Conservation (phyloP, 1,140 invertebrate species). For the Hypothenemus hampei region DNA sequence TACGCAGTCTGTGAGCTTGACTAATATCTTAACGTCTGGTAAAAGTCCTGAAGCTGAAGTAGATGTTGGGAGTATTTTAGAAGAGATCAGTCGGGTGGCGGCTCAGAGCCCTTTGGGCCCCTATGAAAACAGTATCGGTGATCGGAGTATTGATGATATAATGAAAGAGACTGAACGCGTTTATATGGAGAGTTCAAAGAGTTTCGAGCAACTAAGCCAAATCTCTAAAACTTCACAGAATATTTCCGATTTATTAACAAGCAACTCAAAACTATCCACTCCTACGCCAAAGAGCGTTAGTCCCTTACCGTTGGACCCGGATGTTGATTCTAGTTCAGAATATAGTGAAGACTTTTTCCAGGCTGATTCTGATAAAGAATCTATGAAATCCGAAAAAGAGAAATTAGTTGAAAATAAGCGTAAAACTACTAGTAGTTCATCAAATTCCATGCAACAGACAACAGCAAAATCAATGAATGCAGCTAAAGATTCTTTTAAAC, state of each 20-base stretch:
- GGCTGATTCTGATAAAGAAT: slow-evolving; percentile 19
- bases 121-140: slow-evolving; percentile 32
- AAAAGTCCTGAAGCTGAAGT: slow-evolving; percentile 34
- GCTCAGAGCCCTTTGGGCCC: slow-evolving; percentile 43
- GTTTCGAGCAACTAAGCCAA: slow-evolving; percentile 44
- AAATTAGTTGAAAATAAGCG: slow-evolving; percentile 10
- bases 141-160: slow-evolving; percentile 43
- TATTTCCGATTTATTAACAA: slow-evolving; percentile 36
- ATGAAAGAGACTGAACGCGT: slow-evolving; percentile 44
- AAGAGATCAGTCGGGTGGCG: slow-evolving; percentile 44
- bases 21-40: slow-evolving; percentile 35
- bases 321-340: slow-evolving; percentile 31
- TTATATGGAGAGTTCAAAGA: slow-evolving; percentile 45
- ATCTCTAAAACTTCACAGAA: slow-evolving; percentile 41
- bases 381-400: slow-evolving; percentile 6
- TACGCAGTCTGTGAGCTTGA: slow-evolving; percentile 35
- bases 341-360: slow-evolving; percentile 40
- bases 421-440: background rate
- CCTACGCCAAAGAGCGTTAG: slow-evolving; percentile 43
- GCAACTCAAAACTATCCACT: slow-evolving; percentile 35
- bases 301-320: slow-evolving; percentile 36
- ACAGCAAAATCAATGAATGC: slow-evolving; percentile 12
- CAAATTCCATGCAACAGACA: background rate
- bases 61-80: slow-evolving; percentile 44
- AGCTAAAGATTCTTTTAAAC: slow-evolving; percentile 14